Evolutionary conservation across 2,113 vertebrate genomes (phyloP).

Genomic region (Numida meleagris): DNA sequence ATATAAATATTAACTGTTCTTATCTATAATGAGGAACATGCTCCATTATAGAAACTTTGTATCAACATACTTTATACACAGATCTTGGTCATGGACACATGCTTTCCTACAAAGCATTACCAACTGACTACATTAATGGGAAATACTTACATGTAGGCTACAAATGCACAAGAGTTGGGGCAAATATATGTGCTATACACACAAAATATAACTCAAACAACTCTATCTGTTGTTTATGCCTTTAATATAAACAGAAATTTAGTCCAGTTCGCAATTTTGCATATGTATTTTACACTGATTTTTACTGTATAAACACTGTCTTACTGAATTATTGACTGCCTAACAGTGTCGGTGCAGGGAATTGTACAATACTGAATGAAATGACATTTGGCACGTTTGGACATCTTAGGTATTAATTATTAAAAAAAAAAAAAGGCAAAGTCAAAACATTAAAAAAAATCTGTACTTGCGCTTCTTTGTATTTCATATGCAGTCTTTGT

Average conservation of each 20-base stretch:
- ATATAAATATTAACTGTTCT: constrained; percentile 52
- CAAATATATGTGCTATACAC: neutral
- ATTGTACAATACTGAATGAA: neutral
- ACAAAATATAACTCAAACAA: neutral
- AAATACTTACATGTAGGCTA: constrained; percentile 38
- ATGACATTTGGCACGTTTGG: neutral
- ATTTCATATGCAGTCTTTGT: no score
- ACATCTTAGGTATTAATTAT: neutral
- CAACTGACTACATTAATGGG: neutral
- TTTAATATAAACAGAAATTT: constrained; percentile 18
- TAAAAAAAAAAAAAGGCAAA: neutral
- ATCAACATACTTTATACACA: neutral
- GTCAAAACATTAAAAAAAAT: neutral
- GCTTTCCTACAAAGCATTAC: constrained; percentile 18
- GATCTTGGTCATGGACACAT: neutral
- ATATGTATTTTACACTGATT: neutral
- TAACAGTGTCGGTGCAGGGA: neutral
- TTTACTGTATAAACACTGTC: constrained; percentile 13
- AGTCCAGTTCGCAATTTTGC: neutral
- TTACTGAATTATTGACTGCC: constrained; percentile 10
- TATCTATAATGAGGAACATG: constrained; percentile 46
- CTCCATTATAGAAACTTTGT: constrained; percentile 27
- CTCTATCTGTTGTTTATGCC: constrained; percentile 5
- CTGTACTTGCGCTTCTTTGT: neutral
- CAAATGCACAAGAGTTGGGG: neutral